A percentile compares a stretch with the other conserved stretches of the same genome.
Evolutionary conservation across 2,113 vertebrate genomes (phyloP).

Genomic region (Hydrolagus affinis): DNA sequence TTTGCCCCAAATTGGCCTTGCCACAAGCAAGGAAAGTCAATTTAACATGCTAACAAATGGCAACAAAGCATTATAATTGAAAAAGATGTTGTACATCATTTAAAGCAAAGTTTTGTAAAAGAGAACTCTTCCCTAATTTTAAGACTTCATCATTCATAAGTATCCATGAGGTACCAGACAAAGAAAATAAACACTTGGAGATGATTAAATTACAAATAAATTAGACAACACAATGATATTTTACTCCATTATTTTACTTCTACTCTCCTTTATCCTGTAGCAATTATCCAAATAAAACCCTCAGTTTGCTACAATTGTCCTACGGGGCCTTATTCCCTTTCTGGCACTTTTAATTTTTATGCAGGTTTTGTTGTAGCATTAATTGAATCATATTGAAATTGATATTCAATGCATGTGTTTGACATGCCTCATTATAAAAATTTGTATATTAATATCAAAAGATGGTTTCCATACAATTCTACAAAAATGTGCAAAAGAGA

Average conservation of each 20-base stretch:
- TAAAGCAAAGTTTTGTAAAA: not conserved
- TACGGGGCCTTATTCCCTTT: not conserved
- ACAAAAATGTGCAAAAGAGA: not conserved
- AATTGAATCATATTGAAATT: conserved; percentile 16
- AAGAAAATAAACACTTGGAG: not conserved
- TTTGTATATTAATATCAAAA: not conserved
- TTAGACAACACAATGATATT: conserved; percentile 13
- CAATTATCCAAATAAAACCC: conserved; percentile 19
- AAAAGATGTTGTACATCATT: not conserved
- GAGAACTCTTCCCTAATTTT: not conserved
- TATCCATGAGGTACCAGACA: not conserved
- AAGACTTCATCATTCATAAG: conserved; percentile 11
- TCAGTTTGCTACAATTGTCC: not conserved
- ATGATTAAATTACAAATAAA: not conserved
- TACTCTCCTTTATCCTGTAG: not conserved
- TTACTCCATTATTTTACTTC: not conserved
- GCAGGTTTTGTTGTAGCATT: conserved; percentile 3
- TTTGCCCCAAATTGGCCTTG: not conserved
- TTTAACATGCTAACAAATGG: not conserved
- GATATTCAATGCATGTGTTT: conserved; percentile 5
- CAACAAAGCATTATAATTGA: not conserved
- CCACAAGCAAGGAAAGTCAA: conserved; percentile 2
- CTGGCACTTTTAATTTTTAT: conserved; percentile 8
- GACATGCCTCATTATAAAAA: not conserved
- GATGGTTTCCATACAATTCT: not conserved